A percentile compares a stretch with the other conserved stretches of the same genome.
Evolutionary conservation across 2,888 invertebrate genomes (phyloP).

Genomic region (Notocelia uddmanniana): DNA sequence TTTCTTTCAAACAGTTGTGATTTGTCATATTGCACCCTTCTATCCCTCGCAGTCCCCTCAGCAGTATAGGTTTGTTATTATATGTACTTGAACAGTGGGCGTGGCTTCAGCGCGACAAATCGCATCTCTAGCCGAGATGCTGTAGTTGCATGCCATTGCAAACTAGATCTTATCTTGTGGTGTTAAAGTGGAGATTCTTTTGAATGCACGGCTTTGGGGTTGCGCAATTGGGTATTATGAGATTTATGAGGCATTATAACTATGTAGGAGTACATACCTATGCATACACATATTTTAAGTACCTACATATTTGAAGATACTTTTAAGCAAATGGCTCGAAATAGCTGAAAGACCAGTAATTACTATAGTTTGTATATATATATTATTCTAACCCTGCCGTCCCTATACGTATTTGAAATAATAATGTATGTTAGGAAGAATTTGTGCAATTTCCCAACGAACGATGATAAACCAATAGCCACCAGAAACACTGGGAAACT

Average conservation of each 20-base stretch:
- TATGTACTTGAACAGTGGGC: conserved; percentile 26
- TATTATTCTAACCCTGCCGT: too few species aligned
- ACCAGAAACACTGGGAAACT: too few species aligned
- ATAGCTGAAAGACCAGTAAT: too few species aligned
- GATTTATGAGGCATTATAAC: neutral
- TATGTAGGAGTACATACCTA: neutral
- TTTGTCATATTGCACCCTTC: conserved; percentile 32
- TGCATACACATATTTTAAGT: neutral
- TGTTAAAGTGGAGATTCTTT: neutral
- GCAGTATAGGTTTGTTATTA: conserved; percentile 17
- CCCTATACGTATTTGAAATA: too few species aligned
- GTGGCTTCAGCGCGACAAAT: conserved; percentile 42
- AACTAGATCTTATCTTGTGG: conserved; percentile 17
- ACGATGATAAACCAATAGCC: too few species aligned
- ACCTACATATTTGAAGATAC: too few species aligned
- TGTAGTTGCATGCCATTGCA: conserved; percentile 16
- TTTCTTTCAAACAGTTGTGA: conserved; percentile 1
- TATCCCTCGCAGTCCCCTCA: conserved; percentile 12
- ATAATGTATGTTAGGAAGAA: too few species aligned
- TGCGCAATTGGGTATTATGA: conserved; percentile 1
- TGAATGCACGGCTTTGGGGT: neutral
- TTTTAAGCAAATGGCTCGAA: too few species aligned
- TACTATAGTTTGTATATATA: too few species aligned
- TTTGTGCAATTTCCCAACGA: too few species aligned
- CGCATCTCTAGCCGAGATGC: conserved; percentile 45